A percentile compares a stretch with the other conserved stretches of the same genome.
Evolutionary conservation across 2,888 invertebrate genomes (phyloP).

Genomic region (Cylloceria caligata): DNA sequence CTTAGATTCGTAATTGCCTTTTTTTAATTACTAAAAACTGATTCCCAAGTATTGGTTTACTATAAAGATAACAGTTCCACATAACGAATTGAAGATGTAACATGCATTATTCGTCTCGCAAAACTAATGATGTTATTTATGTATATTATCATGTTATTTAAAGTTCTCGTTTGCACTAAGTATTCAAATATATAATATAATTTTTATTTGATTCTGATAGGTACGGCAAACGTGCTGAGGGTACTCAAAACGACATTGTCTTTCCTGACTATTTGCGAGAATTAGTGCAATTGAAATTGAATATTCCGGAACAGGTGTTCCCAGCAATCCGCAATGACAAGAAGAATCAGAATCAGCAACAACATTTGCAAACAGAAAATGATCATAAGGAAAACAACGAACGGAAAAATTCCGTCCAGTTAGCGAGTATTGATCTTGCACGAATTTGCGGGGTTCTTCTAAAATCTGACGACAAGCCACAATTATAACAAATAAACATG

Average conservation of each 20-base stretch:
- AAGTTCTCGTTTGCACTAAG: no score
- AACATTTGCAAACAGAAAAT: slow-evolving; percentile 50
- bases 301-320: slow-evolving; percentile 60
- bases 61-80: no score
- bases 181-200: no score
- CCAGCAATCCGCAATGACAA: slow-evolving; percentile 62
- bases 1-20: no score
- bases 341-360: slow-evolving; percentile 53
- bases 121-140: no score
- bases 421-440: neutral
- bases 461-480: neutral
- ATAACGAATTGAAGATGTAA: no score
- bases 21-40: no score
- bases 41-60: no score
- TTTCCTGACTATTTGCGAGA: slow-evolving; percentile 65
- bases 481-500: slow-evolving; percentile 5
- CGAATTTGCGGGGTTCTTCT: neutral
- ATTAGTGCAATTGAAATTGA: slow-evolving; percentile 62
- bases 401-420: neutral
- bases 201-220: slow-evolving; percentile 64
- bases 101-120: no score
- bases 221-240: slow-evolving; percentile 76
- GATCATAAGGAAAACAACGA: slow-evolving; percentile 37
- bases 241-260: slow-evolving; percentile 11
- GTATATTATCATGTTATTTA: no score